Evolutionary conservation across 2,113 vertebrate genomes (phyloP), one percentile per base, ranked within the genome.

Genomic region (Noctilio leporinus): DNA sequence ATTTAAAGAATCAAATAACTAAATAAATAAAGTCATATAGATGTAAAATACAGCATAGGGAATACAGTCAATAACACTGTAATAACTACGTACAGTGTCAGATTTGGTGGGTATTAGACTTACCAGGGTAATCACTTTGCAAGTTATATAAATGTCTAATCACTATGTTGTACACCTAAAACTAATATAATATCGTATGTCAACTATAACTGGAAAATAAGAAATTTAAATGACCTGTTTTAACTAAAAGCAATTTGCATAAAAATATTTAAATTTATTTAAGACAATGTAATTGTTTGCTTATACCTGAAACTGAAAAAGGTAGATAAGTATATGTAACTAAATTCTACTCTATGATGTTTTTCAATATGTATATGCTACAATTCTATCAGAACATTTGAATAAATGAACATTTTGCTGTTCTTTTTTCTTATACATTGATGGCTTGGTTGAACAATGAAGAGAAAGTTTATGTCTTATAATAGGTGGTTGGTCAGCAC

Each of bases 191-290:
- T 38, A 78, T 38, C 28, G 14, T 38, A 78, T 78, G 22, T 10
- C n/a, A 55, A 78, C n/a, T 55, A 14, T 78, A 28, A 55, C 10
- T 78, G 49, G 35, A 77, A 75, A 75, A 47, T 75, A 33, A 75
- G 49, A 49, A 76, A 49, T n/a, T 38, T 35, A 73, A 76, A 22
- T 65, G 45, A 55, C 30, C 83, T 45, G 24, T 94, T 84, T 73
- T 43, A 17, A 75, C 69, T 67, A 75, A 92, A 92, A 76, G 38
- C 14, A 94, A 92, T 96, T 82, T 57, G 30, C 86, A 26, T 75
- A 49, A 92, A 90, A 55, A 40, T 91, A 88, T 43, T 87, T 53
- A 87, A 83, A 94, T 20, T 92, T 89, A 59, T 75, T 91, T 92
- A 85, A 94, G 30, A 35, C 28, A 92, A 84, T 59, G 7, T 40